Evolutionary conservation across 2,888 invertebrate genomes (phyloP).

Genomic region (Drosophila mettleri): DNA sequence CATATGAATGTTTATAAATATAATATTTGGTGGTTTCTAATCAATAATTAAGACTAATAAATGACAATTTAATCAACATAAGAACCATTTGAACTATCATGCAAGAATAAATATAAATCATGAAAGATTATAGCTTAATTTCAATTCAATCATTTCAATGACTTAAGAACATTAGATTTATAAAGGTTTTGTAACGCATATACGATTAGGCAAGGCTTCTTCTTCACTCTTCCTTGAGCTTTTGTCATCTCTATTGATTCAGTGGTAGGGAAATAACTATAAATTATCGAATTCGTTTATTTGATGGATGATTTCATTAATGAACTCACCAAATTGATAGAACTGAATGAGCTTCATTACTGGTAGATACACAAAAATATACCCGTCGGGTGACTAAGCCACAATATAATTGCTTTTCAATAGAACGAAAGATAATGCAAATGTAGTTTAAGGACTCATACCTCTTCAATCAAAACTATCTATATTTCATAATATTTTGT

Average conservation of each 20-base stretch:
- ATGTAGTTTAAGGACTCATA: slow-evolving; percentile 42
- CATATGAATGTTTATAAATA: neutral
- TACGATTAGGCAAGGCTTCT: no score
- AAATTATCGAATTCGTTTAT: slow-evolving; percentile 3
- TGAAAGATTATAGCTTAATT: neutral
- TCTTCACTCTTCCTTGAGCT: neutral
- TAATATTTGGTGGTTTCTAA: slow-evolving; percentile 14
- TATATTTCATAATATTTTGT: slow-evolving; percentile 21
- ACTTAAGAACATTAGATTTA: neutral
- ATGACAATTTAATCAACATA: slow-evolving; percentile 50
- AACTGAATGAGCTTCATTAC: slow-evolving; percentile 6
- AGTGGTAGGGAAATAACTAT: neutral
- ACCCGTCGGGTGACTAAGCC: slow-evolving; percentile 45
- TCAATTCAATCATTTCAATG: no score
- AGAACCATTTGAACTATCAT: slow-evolving; percentile 31
- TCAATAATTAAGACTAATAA: slow-evolving; percentile 56
- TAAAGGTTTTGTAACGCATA: neutral
- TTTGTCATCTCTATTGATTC: neutral
- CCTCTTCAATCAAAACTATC: slow-evolving; percentile 2
- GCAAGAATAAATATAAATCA: neutral
- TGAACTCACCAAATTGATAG: slow-evolving; percentile 33
- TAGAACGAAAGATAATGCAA: slow-evolving; percentile 44
- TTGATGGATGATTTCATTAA: slow-evolving; percentile 44
- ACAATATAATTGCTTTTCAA: slow-evolving; percentile 44
- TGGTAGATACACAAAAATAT: slow-evolving; percentile 22